Base-by-base conservation (phyloP, 2,888 invertebrate genomes). In the Protonemura montana region DNA sequence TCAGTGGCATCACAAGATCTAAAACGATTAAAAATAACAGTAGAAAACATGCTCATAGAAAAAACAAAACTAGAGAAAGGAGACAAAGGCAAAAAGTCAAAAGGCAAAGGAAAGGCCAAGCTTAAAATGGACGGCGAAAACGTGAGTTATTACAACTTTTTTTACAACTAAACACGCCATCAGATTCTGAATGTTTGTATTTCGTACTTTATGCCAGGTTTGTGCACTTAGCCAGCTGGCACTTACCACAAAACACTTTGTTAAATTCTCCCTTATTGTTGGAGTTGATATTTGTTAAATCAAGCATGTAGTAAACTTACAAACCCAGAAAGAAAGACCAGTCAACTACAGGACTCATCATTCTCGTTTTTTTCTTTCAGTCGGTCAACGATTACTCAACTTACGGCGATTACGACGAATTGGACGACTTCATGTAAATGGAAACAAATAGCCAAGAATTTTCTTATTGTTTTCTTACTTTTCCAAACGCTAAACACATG, bases 1-100 rank as follows among this genome's bases (percentile, higher is more conserved):
- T 35, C 92, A 97, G 97, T 98, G 93, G 92, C 94, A 88, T 94
- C 96, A 27, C 93, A 93, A 85, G 96, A 97, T 90, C 94, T 98
- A 89, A 97, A 96, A 90, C 97, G 96, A 93, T 94, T 98, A 90
- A 97, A 97, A 92, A 93, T 95, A 89, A 94, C 95, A 87, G 92
- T 98, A 88, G 97, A 97, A 92, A 96, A 95, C 91, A 92, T 98
- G 89, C 95, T 95, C 90, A 94, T 96, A 90, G 98, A 98, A 91
- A 98, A 98, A 91, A 94, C 95, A 89, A 98, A 97, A 92, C 92
- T 96, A 87, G 97, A 97, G 91, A 98, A 97, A 90, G 95, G 94
- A 28, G 95, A 96, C 87, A 96, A 95, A 90, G 90, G 93, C 86
- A 97, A 96, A 92, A 97, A 97, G 91, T 93, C 93, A 59, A 94